These are phyloP conservation scores for Pantelozetes paolii DNA, from an alignment of 2,888 invertebrate species.

Conservation along the genomic window DNA sequence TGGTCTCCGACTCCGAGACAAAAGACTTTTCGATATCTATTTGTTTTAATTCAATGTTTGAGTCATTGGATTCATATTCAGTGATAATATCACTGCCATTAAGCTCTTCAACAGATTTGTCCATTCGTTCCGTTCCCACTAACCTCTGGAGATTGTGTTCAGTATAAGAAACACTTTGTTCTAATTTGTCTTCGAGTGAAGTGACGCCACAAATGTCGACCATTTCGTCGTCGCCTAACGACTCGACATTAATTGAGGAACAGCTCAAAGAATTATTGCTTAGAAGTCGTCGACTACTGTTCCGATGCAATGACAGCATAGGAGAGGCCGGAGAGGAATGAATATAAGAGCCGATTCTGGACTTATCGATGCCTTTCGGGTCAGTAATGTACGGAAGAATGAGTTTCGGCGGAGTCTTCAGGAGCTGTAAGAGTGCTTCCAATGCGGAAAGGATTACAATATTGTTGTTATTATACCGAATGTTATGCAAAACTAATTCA, in stretches of 20 bases:
- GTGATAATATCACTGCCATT: neutral
- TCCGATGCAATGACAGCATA: conserved; percentile 24
- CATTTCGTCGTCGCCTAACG: conserved; percentile 17
- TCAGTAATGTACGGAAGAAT: conserved; percentile 59
- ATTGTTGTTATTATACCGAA: conserved; percentile 62
- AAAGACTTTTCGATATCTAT: neutral
- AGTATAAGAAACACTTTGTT: conserved; percentile 13
- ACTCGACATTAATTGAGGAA: conserved; percentile 32
- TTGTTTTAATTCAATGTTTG: neutral
- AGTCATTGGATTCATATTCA: neutral
- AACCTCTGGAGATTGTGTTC: neutral
- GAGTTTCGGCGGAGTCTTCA: conserved; percentile 59
- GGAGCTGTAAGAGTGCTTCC: conserved; percentile 65
- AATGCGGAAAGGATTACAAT: conserved; percentile 81
- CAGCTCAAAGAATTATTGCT: conserved; percentile 29
- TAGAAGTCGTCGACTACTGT: conserved; percentile 9
- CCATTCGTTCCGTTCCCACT: neutral
- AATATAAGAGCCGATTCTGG: neutral
- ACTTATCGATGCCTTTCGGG: conserved; percentile 29
- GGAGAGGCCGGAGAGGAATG: conserved; percentile 29
- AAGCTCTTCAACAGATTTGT: neutral
- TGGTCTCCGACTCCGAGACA: neutral
- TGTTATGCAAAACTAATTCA: conserved; percentile 55
- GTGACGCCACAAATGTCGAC: conserved; percentile 20
- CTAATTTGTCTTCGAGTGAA: conserved; percentile 15